Evolutionary conservation across 64 coral and sea anemone species (phyloP), one percentile per base, ranked within the genome.

Genomic region (Astreopora myriophthalma): DNA sequence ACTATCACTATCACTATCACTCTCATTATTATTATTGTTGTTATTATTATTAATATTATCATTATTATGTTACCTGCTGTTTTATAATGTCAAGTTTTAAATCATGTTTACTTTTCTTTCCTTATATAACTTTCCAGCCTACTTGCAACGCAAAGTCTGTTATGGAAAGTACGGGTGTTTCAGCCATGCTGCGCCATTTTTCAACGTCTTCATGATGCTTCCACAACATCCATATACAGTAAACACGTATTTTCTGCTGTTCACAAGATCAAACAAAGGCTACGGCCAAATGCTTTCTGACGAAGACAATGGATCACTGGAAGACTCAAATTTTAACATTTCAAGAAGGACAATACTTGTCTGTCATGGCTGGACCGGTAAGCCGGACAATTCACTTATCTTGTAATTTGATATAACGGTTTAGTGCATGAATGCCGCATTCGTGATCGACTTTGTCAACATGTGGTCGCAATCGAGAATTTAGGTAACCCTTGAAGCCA

Each of bases 301-400:
- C 48, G 2, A 6, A 6, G 69, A 92, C 35, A 16, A 4, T 0
- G 20, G 14, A 26, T 75, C 48, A 46, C 68, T 92, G 14, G 14
- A 25, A 16, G 40, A 25, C 1, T 73, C 90, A 0, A 55, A 55
- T 12, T 85, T 74, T 44, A 52, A 85, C 22, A 52, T 68, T 20
- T 27, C n/a, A 17, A 73, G 38, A 23, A 61, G 90, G 67, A 92
- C 90, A 16, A 92, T 92, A 3, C 5, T 92, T 13, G 36, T 92
- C 13, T 52, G 79, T 29, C 88, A 90, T 68, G 88, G 88, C 3
- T 90, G 39, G 30, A 20, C 23, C 34, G 76, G 88, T 89, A 79
- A 20, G n/a, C n/a, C n/a, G n/a, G 86, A 70, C 20, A 64, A 22
- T 3, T 4, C 4, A 28, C 22, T 55, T 17, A n/a, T n/a, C n/a